These are phyloP conservation scores for Sthenelais limicola DNA, from an alignment of 2,888 invertebrate species.

Conservation along the genomic window DNA sequence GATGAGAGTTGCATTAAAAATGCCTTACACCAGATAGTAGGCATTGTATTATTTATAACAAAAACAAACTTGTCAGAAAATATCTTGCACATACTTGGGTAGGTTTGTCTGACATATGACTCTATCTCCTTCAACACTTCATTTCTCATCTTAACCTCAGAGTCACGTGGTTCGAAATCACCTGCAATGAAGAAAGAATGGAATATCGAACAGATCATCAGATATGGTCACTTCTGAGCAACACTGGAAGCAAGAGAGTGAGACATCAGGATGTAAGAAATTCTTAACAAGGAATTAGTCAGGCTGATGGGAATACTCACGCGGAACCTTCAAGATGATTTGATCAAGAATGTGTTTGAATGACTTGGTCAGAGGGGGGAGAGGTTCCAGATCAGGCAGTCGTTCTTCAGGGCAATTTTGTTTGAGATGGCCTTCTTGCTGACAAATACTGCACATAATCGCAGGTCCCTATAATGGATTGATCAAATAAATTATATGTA, in stretches of 20 bases:
- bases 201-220: not conserved
- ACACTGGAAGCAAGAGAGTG: no score
- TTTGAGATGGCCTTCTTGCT: conserved; percentile 74
- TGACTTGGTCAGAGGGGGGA: conserved; percentile 68
- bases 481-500: not conserved
- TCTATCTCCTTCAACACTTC: conserved; percentile 68
- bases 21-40: not conserved
- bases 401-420: conserved; percentile 74
- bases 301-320: conserved; percentile 55
- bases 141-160: conserved; percentile 56
- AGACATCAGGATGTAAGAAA: no score
- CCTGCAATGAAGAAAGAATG: conserved; percentile 51
- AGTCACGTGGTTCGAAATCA: conserved; percentile 59
- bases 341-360: conserved; percentile 65
- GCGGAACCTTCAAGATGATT: conserved; percentile 68
- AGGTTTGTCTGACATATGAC: conserved; percentile 61
- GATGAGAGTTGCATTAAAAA: not conserved
- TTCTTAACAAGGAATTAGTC: no score
- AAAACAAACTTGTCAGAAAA: not conserved
- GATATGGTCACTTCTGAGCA: not conserved
- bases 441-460: conserved; percentile 74
- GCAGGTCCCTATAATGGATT: conserved; percentile 62
- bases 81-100: conserved; percentile 50
- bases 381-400: conserved; percentile 70
- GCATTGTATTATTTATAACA: not conserved